Evolutionary conservation across 2,113 vertebrate species (phyloP).

Genomic region (Corvus moneduloides): DNA sequence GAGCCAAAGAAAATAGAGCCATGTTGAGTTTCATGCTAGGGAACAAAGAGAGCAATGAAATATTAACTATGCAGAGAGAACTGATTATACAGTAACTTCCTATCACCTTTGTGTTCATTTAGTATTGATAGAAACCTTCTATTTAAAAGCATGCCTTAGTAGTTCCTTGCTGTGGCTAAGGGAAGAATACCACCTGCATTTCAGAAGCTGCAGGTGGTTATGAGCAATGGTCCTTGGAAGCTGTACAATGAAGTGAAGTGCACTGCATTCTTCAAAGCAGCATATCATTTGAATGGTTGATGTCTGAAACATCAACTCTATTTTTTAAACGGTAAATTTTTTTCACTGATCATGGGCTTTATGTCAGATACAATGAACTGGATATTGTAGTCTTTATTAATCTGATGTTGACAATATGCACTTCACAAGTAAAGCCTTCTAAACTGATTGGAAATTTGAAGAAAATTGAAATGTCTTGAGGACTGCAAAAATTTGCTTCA

Average conservation of each 20-base stretch:
- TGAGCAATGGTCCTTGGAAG: neutral
- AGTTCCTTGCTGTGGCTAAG: neutral
- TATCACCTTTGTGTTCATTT: neutral
- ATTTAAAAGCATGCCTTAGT: neutral
- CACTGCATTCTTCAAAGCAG: neutral
- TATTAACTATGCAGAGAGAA: neutral
- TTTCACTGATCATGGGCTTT: neutral
- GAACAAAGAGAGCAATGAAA: neutral
- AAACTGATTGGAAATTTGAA: neutral
- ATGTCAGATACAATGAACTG: neutral
- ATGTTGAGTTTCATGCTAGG: neutral
- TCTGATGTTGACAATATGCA: neutral
- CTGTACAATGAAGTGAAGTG: neutral
- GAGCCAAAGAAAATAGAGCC: neutral
- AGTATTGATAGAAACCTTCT: neutral
- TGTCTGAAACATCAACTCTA: neutral
- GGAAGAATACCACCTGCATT: neutral
- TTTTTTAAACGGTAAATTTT: constrained; percentile 20
- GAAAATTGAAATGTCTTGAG: neutral
- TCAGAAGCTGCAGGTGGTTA: neutral
- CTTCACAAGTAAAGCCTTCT: neutral
- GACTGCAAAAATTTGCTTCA: neutral
- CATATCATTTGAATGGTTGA: neutral
- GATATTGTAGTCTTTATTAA: neutral
- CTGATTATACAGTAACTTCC: neutral